Evolutionary conservation across 2,888 invertebrate species (phyloP).

Genomic region (Hofmannophila pseudospretella): DNA sequence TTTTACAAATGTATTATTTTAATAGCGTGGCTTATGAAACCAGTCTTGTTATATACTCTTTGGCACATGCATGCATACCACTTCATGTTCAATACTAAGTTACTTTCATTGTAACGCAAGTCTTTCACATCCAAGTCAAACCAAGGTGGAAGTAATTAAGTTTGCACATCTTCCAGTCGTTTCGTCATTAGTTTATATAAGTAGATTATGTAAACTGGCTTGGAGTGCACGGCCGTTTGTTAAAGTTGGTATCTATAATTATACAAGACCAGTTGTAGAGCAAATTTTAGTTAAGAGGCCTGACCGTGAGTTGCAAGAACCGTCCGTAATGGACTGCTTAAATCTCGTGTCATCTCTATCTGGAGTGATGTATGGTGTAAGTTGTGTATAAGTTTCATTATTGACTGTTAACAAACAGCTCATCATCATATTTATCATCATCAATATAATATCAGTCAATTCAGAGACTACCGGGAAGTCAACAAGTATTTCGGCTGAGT

Average conservation of each 20-base stretch:
- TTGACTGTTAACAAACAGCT: too few relatives aligned
- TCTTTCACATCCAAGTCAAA: constrained; percentile 16
- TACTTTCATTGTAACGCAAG: background rate
- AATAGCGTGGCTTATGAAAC: too few relatives aligned
- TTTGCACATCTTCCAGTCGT: constrained; percentile 48
- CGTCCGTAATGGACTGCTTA: too few relatives aligned
- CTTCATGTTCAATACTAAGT: constrained; percentile 1
- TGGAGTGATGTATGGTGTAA: too few relatives aligned
- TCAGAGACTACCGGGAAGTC: constrained; percentile 31
- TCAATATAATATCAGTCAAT: too few relatives aligned
- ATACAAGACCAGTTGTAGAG: constrained; percentile 2
- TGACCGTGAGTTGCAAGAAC: too few relatives aligned
- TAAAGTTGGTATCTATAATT: constrained; percentile 17
- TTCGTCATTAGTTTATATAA: constrained; percentile 65
- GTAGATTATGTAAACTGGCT: constrained; percentile 53
- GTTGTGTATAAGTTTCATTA: too few relatives aligned
- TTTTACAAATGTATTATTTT: too few relatives aligned
- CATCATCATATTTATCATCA: background rate
- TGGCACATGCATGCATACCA: background rate
- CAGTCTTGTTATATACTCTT: too few relatives aligned
- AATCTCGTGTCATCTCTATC: too few relatives aligned
- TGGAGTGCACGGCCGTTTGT: constrained; percentile 45
- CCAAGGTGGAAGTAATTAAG: constrained; percentile 49
- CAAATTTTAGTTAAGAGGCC: too few relatives aligned
- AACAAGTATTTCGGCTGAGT: constrained; percentile 36